Conservation (phyloP, 2,888 invertebrate species). For the Neocrepidodera transversa region DNA sequence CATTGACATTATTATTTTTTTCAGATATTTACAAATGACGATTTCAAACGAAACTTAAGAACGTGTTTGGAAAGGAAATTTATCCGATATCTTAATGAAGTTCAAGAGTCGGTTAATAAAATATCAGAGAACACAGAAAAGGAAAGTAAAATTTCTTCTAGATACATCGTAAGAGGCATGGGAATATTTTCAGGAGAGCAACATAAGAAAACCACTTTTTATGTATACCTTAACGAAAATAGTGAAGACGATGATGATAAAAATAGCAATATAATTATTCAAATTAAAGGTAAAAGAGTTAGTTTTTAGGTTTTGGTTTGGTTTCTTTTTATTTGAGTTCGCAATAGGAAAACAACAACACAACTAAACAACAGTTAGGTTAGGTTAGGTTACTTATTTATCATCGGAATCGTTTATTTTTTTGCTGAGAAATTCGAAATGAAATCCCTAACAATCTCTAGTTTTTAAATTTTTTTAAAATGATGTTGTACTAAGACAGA, state of each 20-base stretch:
- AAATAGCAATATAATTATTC: slow-evolving; percentile 48
- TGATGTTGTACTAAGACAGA: too few relatives aligned
- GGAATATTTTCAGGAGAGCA: slow-evolving; percentile 67
- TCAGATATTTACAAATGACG: slow-evolving; percentile 67
- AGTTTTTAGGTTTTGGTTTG: not conserved
- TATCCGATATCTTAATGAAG: slow-evolving; percentile 63
- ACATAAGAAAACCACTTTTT: slow-evolving; percentile 65
- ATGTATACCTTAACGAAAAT: slow-evolving; percentile 61
- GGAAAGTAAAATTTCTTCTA: slow-evolving; percentile 52
- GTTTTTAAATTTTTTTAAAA: too few relatives aligned
- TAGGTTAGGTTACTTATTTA: too few relatives aligned
- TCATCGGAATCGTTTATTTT: too few relatives aligned
- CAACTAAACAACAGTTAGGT: too few relatives aligned
- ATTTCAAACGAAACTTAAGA: slow-evolving; percentile 63
- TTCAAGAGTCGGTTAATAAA: slow-evolving; percentile 57
- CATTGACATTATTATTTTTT: slow-evolving; percentile 51
- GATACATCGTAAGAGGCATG: slow-evolving; percentile 68
- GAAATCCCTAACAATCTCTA: too few relatives aligned
- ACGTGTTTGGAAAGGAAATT: slow-evolving; percentile 66
- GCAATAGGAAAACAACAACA: too few relatives aligned
- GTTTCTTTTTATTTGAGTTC: too few relatives aligned
- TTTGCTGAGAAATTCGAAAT: too few relatives aligned
- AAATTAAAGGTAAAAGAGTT: slow-evolving; percentile 42
- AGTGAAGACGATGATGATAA: slow-evolving; percentile 27
- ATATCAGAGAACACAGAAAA: slow-evolving; percentile 40